Evolutionary conservation across 2,113 vertebrate genomes (phyloP).

Genomic region (Albula glossodonta): DNA sequence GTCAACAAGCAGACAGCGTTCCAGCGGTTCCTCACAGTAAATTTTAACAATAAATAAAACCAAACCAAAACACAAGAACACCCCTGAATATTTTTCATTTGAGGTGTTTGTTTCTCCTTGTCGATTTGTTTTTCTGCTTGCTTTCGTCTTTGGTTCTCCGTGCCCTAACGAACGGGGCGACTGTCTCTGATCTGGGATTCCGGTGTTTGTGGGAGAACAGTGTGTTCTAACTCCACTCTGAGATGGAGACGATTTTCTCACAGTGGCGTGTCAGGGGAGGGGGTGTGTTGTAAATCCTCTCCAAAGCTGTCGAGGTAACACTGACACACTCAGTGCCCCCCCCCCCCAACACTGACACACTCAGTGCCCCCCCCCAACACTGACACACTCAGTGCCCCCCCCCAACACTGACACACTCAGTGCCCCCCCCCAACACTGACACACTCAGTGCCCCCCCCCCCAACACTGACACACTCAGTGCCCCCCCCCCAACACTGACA

Average conservation of each 20-base stretch:
- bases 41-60: not conserved
- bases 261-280: not conserved
- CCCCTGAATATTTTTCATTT: not conserved
- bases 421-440: not conserved
- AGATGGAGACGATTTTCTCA: not conserved
- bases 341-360: not conserved
- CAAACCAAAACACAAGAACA: not conserved
- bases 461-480: slow-evolving; percentile 9
- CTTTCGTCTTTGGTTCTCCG: not conserved
- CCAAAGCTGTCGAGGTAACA: not conserved
- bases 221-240: not conserved
- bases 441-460: not conserved
- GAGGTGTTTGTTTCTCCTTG: not conserved
- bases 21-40: not conserved
- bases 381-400: no score
- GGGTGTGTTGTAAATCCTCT: not conserved
- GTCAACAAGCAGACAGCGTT: not conserved
- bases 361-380: no score
- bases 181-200: not conserved
- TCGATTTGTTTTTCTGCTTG: not conserved
- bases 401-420: no score
- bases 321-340: not conserved
- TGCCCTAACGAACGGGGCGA: not conserved
- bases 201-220: not conserved
- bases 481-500: not conserved